Evolutionary conservation across 1,140 invertebrate species (phyloP), one percentile per base, ranked within the genome.

Genomic region (Phymastichus coffea): DNA sequence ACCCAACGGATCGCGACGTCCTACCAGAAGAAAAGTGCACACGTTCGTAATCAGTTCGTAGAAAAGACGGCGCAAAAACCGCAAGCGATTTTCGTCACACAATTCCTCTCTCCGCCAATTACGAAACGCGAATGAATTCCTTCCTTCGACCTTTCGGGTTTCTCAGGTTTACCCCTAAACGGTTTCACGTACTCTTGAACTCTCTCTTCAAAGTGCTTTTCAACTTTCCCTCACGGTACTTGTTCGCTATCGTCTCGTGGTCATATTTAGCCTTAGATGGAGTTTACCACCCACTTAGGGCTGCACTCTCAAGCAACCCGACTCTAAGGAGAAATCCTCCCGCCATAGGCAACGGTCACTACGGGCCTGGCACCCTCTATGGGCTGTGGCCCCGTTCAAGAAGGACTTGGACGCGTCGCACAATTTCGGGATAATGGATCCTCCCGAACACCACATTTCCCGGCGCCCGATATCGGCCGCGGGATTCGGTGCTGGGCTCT

Each of bases 221-320:
- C 88, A 91, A 87, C 87, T 91, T 92, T 91, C 88, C 89, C 86
- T 91, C 88, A 88, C 89, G 86, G 88, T 91, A 92, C 88, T 92
- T 90, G 88, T 92, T 87, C 82, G 85, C 89, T 92, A 75, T 92
- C 87, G 87, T 88, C 87, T 90, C 87, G 81, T 83, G 84, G 81
- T 78, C 63, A 82, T 91, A 91, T 91, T 91, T 91, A 91, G 88
- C 86, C 85, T 91, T 91, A 87, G 87, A 88, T 88, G 87, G 84
- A 88, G 84, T 88, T 88, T 90, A 90, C 86, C 87, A 87, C 88
- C 86, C 80, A 76, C 84, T 91, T 90, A 83, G 87, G 83, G 87
- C 87, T 90, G 88, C 88, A 89, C 80, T 91, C 84, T 84, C 88
- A 91, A 91, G 82, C 87, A 90, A 90, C 87, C 82, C 86, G 86